Base-by-base conservation (phyloP, 2,797 vertebrate species). In the Pseudopleuronectes americanus region DNA sequence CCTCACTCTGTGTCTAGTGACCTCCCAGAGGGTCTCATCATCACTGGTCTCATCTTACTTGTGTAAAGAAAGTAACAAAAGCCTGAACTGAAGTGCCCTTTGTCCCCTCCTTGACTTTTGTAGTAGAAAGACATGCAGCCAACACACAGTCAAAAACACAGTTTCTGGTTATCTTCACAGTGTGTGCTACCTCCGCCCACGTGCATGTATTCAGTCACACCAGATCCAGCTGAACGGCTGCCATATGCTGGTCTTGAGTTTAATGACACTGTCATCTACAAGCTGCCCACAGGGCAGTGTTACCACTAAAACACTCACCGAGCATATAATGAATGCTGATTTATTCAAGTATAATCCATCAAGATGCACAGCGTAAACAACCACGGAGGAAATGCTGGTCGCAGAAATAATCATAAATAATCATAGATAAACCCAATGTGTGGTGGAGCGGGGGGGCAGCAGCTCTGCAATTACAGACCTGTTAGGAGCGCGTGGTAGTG, bases 401-500 rank as follows among this genome's bases (percentile, higher is more conserved):
- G 41, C 22, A 26, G 16, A 28, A 45, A 51, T 16, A 49, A 43
- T 31, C 22, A 26, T 26, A 28, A 45, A 51, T 16, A 49, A 43
- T 31, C 22, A 53, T 5, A 23, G 26, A 45, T 10, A 48, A 43
- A 28, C 38, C 31, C 24, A 21, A 16, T 26, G 8, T 38, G 26
- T n/a, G 8, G 2, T 3, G 9, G 33, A 26, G 47, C 14, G 13
- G 8, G 13, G 8, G 23, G 31, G n/a, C 14, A 22, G 21, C 21
- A 41, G 22, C 10, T 21, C 6, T 5, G 22, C 36, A 21, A 1
- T 13, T 55, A 63, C 92, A 75, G 94, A 99, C 98, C 98, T 94
- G 98, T 99, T 77, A 99, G 93, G 43, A 99, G 92, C 24, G 98
- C 97, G 12, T 99, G 98, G 89, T 96, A 98, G 90, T 99, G 97